Evolutionary conservation across 2,888 invertebrate species (phyloP).

Genomic region (Synanthedon vespiformis): DNA sequence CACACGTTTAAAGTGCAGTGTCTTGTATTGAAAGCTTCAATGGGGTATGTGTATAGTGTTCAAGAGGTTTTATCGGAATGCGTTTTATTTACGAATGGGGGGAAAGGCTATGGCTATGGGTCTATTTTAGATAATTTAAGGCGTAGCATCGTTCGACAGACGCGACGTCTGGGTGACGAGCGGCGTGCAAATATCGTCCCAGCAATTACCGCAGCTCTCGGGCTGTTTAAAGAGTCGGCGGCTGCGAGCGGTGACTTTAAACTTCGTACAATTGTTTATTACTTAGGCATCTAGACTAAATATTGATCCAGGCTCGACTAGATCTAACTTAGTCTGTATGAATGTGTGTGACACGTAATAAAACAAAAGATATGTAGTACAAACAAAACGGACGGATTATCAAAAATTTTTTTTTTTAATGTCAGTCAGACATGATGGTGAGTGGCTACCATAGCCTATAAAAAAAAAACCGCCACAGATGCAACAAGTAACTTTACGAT

Average conservation of each 20-base stretch:
- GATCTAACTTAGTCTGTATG: too few relatives aligned
- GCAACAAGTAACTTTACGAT: too few relatives aligned
- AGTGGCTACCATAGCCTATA: too few relatives aligned
- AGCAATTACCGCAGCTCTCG: slow-evolving; percentile 45
- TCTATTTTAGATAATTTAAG: neutral
- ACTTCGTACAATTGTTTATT: slow-evolving; percentile 19
- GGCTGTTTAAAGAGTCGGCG: slow-evolving; percentile 30
- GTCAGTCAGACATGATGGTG: too few relatives aligned
- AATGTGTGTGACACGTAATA: too few relatives aligned
- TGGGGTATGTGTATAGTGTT: slow-evolving; percentile 10
- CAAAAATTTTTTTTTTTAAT: too few relatives aligned
- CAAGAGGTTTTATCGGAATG: neutral
- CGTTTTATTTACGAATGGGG: neutral
- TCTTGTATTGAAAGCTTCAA: slow-evolving; percentile 45
- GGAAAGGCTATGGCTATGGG: neutral
- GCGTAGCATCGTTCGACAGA: neutral
- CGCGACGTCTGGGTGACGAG: neutral
- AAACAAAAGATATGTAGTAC: too few relatives aligned
- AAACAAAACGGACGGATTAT: too few relatives aligned
- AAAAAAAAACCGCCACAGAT: too few relatives aligned
- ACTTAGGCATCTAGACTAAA: slow-evolving; percentile 31
- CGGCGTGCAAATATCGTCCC: slow-evolving; percentile 29
- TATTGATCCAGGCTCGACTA: slow-evolving; percentile 13
- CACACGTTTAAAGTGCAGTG: slow-evolving; percentile 48
- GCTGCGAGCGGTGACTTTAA: slow-evolving; percentile 46